Percentiles rank a stretch among this genome's conserved stretches.
phyloP scores from a whole-genome alignment of 2,888 invertebrate species.

The Aplocera efformata region DNA sequence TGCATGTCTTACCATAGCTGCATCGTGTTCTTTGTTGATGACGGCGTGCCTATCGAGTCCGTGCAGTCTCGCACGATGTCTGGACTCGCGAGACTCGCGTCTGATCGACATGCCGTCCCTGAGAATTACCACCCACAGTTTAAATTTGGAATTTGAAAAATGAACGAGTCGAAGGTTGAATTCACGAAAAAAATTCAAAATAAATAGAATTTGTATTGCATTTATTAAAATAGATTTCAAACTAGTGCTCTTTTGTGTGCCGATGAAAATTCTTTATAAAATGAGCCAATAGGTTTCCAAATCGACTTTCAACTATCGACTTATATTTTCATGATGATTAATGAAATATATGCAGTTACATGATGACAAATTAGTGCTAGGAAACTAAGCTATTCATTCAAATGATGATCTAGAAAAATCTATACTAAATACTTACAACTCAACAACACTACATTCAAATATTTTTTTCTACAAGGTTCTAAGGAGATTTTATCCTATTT shows the following conservation, averaged over 20 bases:
- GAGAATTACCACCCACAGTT: background rate
- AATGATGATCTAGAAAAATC: conserved; percentile 4
- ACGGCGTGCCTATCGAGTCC: conserved; percentile 66
- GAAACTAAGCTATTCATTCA: conserved; percentile 23
- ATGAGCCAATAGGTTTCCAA: background rate
- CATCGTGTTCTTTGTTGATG: conserved; percentile 72
- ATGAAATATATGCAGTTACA: conserved; percentile 16
- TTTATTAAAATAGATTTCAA: no score
- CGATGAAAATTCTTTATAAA: no score
- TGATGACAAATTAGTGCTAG: conserved; percentile 26
- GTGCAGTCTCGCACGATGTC: conserved; percentile 56
- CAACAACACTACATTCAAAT: conserved; percentile 1
- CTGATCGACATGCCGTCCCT: conserved; percentile 68
- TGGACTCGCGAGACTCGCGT: conserved; percentile 56
- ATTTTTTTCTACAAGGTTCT: background rate
- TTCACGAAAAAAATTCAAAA: no score
- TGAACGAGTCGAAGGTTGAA: conserved; percentile 10
- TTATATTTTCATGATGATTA: conserved; percentile 1
- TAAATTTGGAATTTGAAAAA: background rate
- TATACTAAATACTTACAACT: conserved; percentile 12
- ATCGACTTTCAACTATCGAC: conserved; percentile 9
- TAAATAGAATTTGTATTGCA: no score
- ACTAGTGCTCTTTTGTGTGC: no score
- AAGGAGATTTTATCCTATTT: no score
- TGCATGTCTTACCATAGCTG: conserved; percentile 54